phyloP scores from a whole-genome alignment of 2,797 vertebrate genomes.

The Lacerta agilis region DNA sequence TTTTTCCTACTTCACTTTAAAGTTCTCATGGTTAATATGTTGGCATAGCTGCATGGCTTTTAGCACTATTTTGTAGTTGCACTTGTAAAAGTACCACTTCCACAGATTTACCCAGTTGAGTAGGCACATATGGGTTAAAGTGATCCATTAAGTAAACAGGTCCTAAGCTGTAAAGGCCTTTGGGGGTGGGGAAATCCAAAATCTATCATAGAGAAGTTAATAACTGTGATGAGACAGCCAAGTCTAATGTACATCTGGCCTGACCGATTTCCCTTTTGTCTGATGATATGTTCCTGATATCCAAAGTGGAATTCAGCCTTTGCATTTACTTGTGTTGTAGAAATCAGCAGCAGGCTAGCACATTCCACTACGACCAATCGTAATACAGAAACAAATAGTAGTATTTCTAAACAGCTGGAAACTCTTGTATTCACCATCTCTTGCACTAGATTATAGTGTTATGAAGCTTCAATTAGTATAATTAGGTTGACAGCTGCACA shows the following conservation, averaged over 20 bases:
- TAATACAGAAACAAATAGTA: background rate
- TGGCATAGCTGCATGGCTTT: too few species aligned
- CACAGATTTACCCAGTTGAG: too few species aligned
- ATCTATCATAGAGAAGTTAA: too few species aligned
- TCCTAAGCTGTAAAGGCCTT: too few species aligned
- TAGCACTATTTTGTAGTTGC: too few species aligned
- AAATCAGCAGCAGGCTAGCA: constrained; percentile 26
- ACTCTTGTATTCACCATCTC: background rate
- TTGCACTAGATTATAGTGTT: background rate
- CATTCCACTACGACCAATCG: background rate
- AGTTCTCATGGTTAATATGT: too few species aligned
- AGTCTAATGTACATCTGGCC: background rate
- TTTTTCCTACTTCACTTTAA: too few species aligned
- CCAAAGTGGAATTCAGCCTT: constrained; percentile 52
- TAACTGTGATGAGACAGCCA: background rate
- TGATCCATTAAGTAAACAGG: too few species aligned
- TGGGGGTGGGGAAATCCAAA: too few species aligned
- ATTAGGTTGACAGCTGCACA: background rate
- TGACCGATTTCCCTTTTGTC: background rate
- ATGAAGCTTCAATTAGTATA: background rate
- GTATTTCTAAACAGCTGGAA: background rate
- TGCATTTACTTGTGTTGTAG: constrained; percentile 32
- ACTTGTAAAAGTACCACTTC: too few species aligned
- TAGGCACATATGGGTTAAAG: too few species aligned
- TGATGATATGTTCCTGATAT: background rate